Base-by-base conservation (phyloP, 2,797 vertebrate genomes). In the Microcaecilia unicolor region DNA sequence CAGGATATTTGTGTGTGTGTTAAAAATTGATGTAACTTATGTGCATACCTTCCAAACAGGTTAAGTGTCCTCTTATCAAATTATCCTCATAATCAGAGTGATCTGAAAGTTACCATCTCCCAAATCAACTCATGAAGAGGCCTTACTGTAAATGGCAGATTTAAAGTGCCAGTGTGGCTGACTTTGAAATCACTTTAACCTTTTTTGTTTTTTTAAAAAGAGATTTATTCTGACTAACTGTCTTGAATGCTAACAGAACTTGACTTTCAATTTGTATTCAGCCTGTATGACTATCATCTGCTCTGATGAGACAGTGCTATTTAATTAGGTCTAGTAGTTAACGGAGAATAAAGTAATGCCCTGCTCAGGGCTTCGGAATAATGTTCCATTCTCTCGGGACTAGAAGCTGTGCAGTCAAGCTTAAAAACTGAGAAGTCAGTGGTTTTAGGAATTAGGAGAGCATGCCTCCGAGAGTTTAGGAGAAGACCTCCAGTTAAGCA, bases 261-360 rank as follows among this genome's bases (percentile, higher is more conserved):
- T 41, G 62, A 59, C 47, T 61, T 63, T 73, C 70, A 42, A 78
- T 82, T 78, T 78, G 72, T 75, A 78, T 83, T 82, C 79, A 75
- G 64, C 65, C 27, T 50, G 71, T 62, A 58, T 46, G 67, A 54
- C 54, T 61, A 66, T 48, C 63, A 61, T 63, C 51, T 45, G 33
- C 59, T 74, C 58, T n/a, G 43, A 66, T 70, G 70, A 78, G 72
- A 61, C 32, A 50, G 50, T 39, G 65, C 66, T 66, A 65, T 74
- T 74, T 81, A 84, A 81, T 84, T 81, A 82, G 75, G 73, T 76
- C 71, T 78, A 57, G 69, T 60, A 66, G 75, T 78, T 77, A 80
- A 65, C 60, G 67, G 42, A 29, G 65, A 65, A 68, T 58, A 68
- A 73, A 78, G 67, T 69, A 74, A 38, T 22, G 35, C 13, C 39